Evolutionary conservation across 2,888 invertebrate species (phyloP), one percentile per base, ranked within the genome.

Genomic region (Amphipyra tragopoginis): DNA sequence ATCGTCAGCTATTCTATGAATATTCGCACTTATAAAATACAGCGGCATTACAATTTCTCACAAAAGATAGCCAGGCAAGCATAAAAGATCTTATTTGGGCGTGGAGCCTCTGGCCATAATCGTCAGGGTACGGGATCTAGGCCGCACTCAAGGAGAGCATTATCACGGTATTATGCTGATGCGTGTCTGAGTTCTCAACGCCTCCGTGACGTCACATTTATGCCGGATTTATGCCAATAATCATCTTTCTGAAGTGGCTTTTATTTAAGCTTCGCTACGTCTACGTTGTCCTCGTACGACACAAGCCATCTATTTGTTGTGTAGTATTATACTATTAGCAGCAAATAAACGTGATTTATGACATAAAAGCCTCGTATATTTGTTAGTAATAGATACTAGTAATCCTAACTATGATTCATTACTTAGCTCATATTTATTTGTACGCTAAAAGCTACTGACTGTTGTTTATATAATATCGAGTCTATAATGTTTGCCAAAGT

Each of bases 81-180:
- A 82, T 86, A 87, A 88, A 80, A 90, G 85, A 86, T 86, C 85
- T 90, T 90, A 93, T 91, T 91, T 86, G 86, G 86, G 86, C 80
- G 85, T 73, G 81, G 82, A 85, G 84, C 80, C 82, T 76, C 75
- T 75, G 85, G 87, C 89, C 81, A 91, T 93, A 93, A 93, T 91
- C 92, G 89, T 81, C 93, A 93, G 91, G 87, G 87, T 76, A 81
- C 86, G 86, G 82, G 86, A 85, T 86, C 88, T 84, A 83, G 88
- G 89, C 85, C 88, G 86, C 86, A 85, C 87, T 93, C 88, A 83
- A 93, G 90, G 81, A 89, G 85, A 85, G 88, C 90, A 93, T 94
- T 93, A 93, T 91, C 90, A 84, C 86, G 84, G 90, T 81, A 93
- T 93, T 93, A 93, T 93, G 92, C 91, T 93, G 92, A 93, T 92